Base-by-base conservation (phyloP, 2,888 invertebrate species). In the Drosophila meridionalis region DNA sequence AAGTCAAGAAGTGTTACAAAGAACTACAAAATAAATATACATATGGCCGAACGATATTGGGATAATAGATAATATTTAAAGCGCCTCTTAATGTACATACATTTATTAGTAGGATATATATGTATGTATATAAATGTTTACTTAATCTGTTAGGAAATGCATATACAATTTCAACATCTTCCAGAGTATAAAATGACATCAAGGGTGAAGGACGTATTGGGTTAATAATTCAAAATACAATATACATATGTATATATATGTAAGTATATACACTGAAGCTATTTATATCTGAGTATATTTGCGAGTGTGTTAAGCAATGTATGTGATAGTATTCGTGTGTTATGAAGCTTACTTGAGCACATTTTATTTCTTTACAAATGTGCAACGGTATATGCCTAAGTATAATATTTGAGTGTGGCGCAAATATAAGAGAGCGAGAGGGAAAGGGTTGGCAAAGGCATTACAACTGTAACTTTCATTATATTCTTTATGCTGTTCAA, bases 401-500 rank as follows among this genome's bases (percentile, higher is more conserved):
- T 20, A 20, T 47, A 5, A 12, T 28, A 6, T 47, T 28, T 5
- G 9, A 20, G 6, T 2, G 12, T 12, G 5, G 45, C 5, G 56
- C 14, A 14, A 48, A 0, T 30, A 7, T 14, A 12, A 48, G 28
- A 30, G 12, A 1, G 14, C 60, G 72, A 62, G 59, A 61, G 32
- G 28, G 65, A 56, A 34, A 40, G 47, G 42, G 53, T 43, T 68
- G 55, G 40, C 47, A 60, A 40, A 74, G 75, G 75, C 75, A 71
- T 68, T 59, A 52, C 43, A 75, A 2, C 26, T 6, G 12, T 47
- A 68, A 47, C 65, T 67, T 50, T 68, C 20, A 47, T 65, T 61
- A 42, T 58, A 60, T 80, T 70, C 30, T 63, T 20, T 73, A 66
- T 45, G 50, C 57, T 56, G 59, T 73, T 78, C 73, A 78, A 80